Evolutionary conservation across 2,113 vertebrate genomes (phyloP).

Genomic region (Aegypius monachus): DNA sequence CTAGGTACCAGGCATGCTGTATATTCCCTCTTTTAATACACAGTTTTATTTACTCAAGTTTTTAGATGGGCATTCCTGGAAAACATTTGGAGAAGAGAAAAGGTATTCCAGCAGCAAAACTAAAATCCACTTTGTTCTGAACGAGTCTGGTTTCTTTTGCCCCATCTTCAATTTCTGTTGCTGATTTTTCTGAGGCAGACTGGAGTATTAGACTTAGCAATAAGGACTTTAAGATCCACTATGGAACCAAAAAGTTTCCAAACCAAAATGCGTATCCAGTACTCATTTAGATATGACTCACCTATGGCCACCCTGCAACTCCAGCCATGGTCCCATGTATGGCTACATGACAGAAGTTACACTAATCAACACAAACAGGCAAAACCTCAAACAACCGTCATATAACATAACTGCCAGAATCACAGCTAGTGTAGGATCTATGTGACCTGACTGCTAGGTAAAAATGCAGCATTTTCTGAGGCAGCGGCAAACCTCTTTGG

Average conservation of each 20-base stretch:
- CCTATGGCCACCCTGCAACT: neutral
- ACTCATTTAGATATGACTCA: neutral
- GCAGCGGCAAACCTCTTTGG: neutral
- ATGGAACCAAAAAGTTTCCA: neutral
- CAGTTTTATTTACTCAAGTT: neutral
- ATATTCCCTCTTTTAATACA: neutral
- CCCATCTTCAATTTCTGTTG: neutral
- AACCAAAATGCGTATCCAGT: neutral
- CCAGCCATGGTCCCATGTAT: neutral
- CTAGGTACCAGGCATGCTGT: neutral
- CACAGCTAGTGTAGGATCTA: neutral
- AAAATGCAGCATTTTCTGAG: neutral
- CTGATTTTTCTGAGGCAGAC: neutral
- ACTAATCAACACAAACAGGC: neutral
- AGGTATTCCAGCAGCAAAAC: neutral
- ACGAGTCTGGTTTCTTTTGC: neutral
- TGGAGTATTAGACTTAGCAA: neutral
- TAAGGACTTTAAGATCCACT: neutral
- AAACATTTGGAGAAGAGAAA: neutral
- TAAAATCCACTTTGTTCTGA: neutral
- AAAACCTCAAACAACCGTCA: neutral
- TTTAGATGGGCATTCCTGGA: neutral
- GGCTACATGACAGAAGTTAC: neutral
- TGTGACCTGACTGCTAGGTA: neutral
- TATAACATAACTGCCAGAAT: neutral